Conservation (phyloP, 53 echinoderm and acorn worm species). For the Astropecten irregularis region DNA sequence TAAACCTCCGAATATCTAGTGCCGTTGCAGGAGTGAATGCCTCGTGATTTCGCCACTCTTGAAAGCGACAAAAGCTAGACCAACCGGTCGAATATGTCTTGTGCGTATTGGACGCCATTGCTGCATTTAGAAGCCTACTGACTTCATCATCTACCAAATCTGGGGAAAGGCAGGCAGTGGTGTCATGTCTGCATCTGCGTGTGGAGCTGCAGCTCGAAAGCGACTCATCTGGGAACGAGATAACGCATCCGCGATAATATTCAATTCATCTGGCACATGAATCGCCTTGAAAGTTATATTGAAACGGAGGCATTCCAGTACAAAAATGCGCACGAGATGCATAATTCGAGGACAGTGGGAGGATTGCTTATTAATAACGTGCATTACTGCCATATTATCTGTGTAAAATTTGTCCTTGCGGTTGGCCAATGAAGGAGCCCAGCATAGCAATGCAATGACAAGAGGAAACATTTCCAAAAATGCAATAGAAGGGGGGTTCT, state of each 20-base stretch:
- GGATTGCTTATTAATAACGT: constrained; percentile 48
- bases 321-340: not conserved
- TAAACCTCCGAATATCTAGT: not conserved
- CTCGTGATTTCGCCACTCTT: not conserved
- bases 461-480: constrained; percentile 39
- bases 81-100: not conserved
- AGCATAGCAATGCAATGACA: constrained; percentile 32
- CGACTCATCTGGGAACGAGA: constrained; percentile 39
- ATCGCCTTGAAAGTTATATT: constrained; percentile 13
- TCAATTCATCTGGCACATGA: constrained; percentile 37
- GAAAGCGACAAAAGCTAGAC: not conserved
- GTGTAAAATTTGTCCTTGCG: constrained; percentile 38
- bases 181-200: constrained; percentile 1
- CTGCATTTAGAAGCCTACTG: not conserved
- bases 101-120: not conserved
- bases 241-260: constrained; percentile 57
- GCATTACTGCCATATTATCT: constrained; percentile 49
- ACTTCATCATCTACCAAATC: not conserved
- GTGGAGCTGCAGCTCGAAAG: not conserved
- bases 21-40: not conserved
- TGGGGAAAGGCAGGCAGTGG: not conserved
- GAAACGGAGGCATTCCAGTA: not conserved
- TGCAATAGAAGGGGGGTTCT: constrained; percentile 7
- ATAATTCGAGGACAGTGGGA: constrained; percentile 18
- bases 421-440: constrained; percentile 17